Conservation (phyloP, 2,113 vertebrate species). For the Atlantisia rogersi region DNA sequence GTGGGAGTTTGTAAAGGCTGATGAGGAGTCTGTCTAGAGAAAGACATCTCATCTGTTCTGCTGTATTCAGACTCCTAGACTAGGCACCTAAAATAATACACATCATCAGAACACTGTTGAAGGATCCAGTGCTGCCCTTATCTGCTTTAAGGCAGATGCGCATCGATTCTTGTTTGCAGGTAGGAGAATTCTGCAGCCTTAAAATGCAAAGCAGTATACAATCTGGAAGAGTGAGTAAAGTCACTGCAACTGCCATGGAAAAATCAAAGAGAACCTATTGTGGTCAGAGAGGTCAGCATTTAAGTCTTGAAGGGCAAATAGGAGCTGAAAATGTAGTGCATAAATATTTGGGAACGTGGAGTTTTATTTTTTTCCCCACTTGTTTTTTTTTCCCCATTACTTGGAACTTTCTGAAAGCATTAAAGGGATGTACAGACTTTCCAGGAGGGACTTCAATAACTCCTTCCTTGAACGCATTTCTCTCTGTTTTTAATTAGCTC, state of each 20-base stretch:
- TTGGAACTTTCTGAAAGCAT: background rate
- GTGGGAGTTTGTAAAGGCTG: background rate
- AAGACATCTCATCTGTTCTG: background rate
- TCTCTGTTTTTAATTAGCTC: background rate
- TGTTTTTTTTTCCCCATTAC: accelerated
- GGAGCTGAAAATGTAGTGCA: background rate
- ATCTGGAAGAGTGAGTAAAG: background rate
- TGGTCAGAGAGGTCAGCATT: background rate
- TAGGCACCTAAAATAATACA: background rate
- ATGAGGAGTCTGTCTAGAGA: background rate
- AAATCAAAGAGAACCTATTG: background rate
- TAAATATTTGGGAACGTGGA: background rate
- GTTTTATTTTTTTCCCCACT: background rate
- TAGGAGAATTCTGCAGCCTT: background rate
- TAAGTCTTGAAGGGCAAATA: background rate
- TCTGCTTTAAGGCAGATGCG: background rate
- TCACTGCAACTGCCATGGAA: background rate
- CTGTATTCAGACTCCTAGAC: background rate
- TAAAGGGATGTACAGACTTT: background rate
- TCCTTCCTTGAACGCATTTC: background rate
- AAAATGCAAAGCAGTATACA: background rate
- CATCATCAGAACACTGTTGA: background rate
- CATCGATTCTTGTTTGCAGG: background rate
- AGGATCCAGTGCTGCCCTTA: background rate
- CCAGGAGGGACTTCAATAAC: background rate